A percentile compares a stretch with the other conserved stretches of the same genome.
These are phyloP conservation scores for Zaprionus capensis DNA, from an alignment of 1,140 invertebrate genomes.

Conservation along the genomic window DNA sequence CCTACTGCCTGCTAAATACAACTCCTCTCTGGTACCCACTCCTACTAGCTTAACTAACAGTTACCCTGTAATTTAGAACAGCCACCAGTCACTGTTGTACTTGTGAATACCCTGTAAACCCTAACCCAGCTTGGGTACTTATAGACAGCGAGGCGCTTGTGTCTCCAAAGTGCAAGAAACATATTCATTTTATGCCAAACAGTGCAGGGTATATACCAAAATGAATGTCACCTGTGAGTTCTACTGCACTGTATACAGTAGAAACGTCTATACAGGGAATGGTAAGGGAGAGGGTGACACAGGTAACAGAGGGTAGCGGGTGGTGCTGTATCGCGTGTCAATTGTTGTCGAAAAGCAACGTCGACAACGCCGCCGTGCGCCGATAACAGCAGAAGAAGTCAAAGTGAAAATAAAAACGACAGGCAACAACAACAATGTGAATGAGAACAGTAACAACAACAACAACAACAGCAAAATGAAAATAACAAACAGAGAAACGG, in stretches of 20 bases:
- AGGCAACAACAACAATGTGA: conserved; percentile 14
- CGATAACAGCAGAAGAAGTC: conserved; percentile 36
- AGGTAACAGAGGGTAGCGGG: conserved; percentile 7
- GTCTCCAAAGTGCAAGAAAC: too few relatives aligned
- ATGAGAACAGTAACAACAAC: neutral
- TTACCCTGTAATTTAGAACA: conserved; percentile 18
- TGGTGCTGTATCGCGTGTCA: conserved; percentile 72
- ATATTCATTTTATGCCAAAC: too few relatives aligned
- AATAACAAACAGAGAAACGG: conserved; percentile 30
- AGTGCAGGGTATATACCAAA: neutral
- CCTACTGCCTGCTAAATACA: neutral
- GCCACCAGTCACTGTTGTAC: neutral
- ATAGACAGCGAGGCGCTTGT: too few relatives aligned
- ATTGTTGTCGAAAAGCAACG: conserved; percentile 69
- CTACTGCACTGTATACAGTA: neutral
- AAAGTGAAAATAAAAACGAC: conserved; percentile 56
- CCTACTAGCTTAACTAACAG: conserved; percentile 36
- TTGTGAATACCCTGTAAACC: neutral
- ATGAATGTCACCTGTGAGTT: neutral
- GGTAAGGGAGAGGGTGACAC: too few relatives aligned
- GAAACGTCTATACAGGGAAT: neutral
- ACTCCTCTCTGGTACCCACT: neutral
- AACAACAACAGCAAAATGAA: conserved; percentile 30
- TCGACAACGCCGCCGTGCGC: conserved; percentile 45
- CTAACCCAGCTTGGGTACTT: too few relatives aligned